Percentiles rank a stretch among this genome's conserved stretches.
Conservation (phyloP, 2,888 invertebrate species). For the Drosophila dives region DNA sequence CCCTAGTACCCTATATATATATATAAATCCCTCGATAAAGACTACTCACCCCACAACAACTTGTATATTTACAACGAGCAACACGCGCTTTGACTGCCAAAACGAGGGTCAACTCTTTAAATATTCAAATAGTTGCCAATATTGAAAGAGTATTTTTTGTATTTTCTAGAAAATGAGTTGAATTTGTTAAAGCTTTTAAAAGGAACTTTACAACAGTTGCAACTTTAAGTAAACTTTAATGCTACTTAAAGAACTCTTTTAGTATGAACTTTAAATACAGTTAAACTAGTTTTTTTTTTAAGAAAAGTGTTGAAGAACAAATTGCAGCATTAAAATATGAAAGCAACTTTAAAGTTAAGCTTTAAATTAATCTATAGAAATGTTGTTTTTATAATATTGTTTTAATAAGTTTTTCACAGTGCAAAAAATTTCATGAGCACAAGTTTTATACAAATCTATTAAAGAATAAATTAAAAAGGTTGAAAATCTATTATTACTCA, state of each 20-base stretch:
- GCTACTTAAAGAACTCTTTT: neutral
- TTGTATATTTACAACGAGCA: constrained; percentile 53
- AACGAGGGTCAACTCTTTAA: constrained; percentile 36
- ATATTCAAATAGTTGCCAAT: neutral
- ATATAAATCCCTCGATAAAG: neutral
- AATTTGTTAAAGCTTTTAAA: neutral
- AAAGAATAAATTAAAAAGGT: neutral
- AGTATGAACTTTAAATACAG: too few species aligned
- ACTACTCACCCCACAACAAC: constrained; percentile 15
- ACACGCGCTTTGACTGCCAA: constrained; percentile 38
- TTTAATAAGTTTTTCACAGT: neutral
- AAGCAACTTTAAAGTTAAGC: neutral
- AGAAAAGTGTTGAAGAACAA: too few species aligned
- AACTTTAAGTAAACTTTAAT: neutral
- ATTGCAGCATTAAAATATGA: too few species aligned
- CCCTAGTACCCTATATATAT: neutral
- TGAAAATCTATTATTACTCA: neutral
- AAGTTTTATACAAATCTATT: too few species aligned
- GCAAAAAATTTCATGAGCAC: too few species aligned
- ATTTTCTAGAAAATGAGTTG: neutral
- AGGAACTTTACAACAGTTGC: neutral
- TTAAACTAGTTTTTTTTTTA: too few species aligned
- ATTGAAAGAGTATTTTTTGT: neutral
- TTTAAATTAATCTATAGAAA: constrained; percentile 1
- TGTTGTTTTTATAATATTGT: neutral